phyloP scores from a whole-genome alignment of 2,797 vertebrate species.

The Distichodus sexfasciatus region DNA sequence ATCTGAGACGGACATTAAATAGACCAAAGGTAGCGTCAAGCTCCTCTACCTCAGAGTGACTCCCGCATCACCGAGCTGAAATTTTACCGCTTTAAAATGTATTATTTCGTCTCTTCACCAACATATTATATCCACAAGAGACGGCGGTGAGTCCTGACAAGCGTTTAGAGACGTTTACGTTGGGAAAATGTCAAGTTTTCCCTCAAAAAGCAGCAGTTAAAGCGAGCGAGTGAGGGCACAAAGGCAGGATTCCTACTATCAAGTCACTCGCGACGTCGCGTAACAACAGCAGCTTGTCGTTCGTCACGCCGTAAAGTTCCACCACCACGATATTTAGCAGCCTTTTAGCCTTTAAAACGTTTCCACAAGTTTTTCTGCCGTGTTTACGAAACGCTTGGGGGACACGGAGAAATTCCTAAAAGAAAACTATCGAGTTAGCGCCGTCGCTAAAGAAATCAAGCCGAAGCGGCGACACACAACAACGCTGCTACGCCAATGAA shows the following conservation, averaged over 20 bases:
- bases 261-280: constrained; percentile 61
- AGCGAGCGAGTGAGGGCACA: constrained; percentile 67
- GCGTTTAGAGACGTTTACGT: constrained; percentile 1
- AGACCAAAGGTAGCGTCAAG: constrained; percentile 67
- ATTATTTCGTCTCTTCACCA: too few species aligned
- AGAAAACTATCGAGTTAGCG: constrained; percentile 62
- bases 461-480: constrained; percentile 62
- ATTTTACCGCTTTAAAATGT: constrained; percentile 13
- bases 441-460: constrained; percentile 53
- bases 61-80: constrained; percentile 55
- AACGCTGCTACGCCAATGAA: constrained; percentile 63
- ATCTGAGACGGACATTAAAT: constrained; percentile 68
- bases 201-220: constrained; percentile 51
- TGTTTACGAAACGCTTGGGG: constrained; percentile 35
- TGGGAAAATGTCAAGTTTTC: constrained; percentile 39
- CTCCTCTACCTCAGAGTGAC: constrained; percentile 56
- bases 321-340: not conserved
- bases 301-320: constrained; percentile 43
- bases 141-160: not conserved
- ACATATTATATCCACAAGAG: not conserved
- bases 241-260: constrained; percentile 72
- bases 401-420: constrained; percentile 54
- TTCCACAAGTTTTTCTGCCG: constrained; percentile 58
- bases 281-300: constrained; percentile 48
- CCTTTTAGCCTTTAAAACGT: constrained; percentile 23